phyloP scores from a whole-genome alignment of 2,113 vertebrate species.

The Willisornis vidua region DNA sequence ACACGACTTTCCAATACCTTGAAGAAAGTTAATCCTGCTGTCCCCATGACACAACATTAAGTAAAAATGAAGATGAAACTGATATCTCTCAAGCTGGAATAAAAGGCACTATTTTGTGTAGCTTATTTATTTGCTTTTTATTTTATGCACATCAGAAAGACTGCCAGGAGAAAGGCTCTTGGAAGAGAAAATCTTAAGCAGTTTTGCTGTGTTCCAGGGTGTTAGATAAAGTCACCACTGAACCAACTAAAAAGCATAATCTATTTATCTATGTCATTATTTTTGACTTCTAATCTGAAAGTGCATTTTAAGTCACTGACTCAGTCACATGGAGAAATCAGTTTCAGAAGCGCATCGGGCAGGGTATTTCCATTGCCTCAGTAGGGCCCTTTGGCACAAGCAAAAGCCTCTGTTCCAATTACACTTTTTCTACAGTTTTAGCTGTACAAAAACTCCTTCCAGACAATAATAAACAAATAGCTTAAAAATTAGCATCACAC shows the following conservation, averaged over 20 bases:
- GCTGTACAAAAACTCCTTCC: not conserved
- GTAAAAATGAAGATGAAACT: no score
- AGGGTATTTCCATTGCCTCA: not conserved
- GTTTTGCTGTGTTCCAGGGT: not conserved
- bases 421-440: not conserved
- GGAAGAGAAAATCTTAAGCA: not conserved
- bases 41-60: no score
- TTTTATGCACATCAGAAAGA: not conserved
- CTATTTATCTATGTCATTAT: not conserved
- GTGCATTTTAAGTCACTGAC: not conserved
- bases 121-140: not conserved
- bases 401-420: not conserved
- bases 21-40: no score
- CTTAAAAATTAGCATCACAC: slow-evolving; percentile 35
- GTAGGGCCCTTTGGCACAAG: not conserved
- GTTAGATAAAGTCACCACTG: not conserved
- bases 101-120: not conserved
- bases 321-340: not conserved
- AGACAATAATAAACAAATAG: slow-evolving; percentile 32
- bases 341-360: not conserved
- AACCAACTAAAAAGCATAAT: not conserved
- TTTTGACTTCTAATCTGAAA: not conserved
- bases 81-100: not conserved
- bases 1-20: not conserved
- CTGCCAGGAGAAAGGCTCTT: not conserved